Evolutionary conservation across 2,797 vertebrate genomes (phyloP), one percentile per base, ranked within the genome.

Genomic region (Momotus momota): DNA sequence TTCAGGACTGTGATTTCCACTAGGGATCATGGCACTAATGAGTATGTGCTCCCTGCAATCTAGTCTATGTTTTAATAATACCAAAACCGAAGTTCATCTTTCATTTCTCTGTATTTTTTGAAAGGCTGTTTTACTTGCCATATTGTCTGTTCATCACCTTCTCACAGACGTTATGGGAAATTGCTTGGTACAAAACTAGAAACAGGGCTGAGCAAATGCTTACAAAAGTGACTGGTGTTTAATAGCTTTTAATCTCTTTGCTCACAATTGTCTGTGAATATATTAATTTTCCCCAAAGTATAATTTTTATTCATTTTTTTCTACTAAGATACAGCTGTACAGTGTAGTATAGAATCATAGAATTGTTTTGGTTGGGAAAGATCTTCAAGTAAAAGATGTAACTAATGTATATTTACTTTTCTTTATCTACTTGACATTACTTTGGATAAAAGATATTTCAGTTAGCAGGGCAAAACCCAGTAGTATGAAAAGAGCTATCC

Each of bases 201-300:
- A 93, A 41, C 23, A 15, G 38, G 43, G 17, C 66, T 84, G 65
- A 72, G 58, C 33, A 91, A 96, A 90, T 90, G 86, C 62, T 91
- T 94, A 78, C 33, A 67, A 10, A 93, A 75, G 15, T 75, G 43
- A 93, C 31, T 87, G 84, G 86, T 92, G 86, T 87, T 88, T 52
- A 74, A 57, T 77, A 81, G 26, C 11, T 77, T 94, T 90, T 93
- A 86, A 81, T 62, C 25, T 80, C 33, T 89, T 88, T 66, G 40
- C 33, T 93, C 49, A 57, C 12, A 51, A 11, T 62, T 73, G 43
- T 82, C 54, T 81, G 13, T 86, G 74, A 88, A 57, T 74, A 61
- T 51, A 82, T 27, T 80, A 35, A 70, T 49, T 72, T 82, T 51
- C 67, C 55, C 81, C 38, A 86, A 93, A 93, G 85, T 48, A 65